Percentiles rank a stretch among this genome's conserved stretches.
These are phyloP conservation scores for Canis aureus DNA, from an alignment of 2,113 vertebrate species.

Conservation along the genomic window DNA sequence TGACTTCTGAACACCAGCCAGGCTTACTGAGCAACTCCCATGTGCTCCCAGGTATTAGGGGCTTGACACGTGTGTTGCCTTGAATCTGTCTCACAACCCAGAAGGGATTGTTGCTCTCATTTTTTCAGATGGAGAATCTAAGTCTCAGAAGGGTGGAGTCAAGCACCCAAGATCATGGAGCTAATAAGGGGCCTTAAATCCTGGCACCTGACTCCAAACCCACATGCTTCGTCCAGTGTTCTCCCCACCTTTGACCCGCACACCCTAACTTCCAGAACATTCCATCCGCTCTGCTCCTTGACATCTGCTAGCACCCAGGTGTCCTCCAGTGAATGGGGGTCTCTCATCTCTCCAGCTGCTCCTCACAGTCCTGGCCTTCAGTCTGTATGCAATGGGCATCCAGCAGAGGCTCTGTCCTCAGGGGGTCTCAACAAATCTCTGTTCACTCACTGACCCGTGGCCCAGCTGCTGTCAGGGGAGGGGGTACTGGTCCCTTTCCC, in stretches of 20 bases:
- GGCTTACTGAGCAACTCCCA: not conserved
- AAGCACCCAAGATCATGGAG: not conserved
- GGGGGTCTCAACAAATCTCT: not conserved
- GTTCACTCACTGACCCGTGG: fast-evolving
- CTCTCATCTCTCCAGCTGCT: not conserved
- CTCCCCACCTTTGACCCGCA: not conserved
- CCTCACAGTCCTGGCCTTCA: fast-evolving
- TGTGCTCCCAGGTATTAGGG: fast-evolving
- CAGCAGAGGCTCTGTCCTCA: not conserved
- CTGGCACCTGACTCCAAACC: not conserved
- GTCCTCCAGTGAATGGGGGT: not conserved
- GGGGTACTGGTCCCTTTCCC: not conserved
- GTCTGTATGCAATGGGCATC: not conserved
- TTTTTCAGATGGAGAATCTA: not conserved
- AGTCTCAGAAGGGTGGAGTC: not conserved
- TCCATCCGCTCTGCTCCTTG: not conserved
- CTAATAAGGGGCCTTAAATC: not conserved
- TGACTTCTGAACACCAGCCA: not conserved
- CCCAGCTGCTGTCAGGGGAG: not conserved
- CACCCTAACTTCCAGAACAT: fast-evolving
- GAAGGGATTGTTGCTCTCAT: too few relatives aligned
- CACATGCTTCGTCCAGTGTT: fast-evolving
- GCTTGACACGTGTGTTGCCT: not conserved
- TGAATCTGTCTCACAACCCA: not conserved
- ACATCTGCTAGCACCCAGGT: fast-evolving